Evolutionary conservation across 2,797 vertebrate genomes (phyloP).

Genomic region (Acomys russatus): DNA sequence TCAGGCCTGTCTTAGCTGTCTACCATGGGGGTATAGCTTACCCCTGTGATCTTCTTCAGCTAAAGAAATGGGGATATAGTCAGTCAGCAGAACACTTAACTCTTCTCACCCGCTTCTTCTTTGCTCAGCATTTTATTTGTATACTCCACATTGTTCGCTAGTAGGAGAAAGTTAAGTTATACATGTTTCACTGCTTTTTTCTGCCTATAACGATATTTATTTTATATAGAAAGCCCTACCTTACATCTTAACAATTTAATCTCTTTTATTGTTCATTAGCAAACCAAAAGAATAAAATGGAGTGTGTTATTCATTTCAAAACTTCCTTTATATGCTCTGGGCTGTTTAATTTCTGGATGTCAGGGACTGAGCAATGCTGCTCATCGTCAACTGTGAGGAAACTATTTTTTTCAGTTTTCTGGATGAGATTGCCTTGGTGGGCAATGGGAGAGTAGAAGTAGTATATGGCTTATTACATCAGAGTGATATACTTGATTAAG

Average conservation of each 20-base stretch:
- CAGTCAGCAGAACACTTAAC: background rate
- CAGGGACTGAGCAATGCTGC: background rate
- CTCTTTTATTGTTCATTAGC: background rate
- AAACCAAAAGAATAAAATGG: background rate
- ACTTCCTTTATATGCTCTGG: background rate
- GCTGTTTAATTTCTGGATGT: background rate
- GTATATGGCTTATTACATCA: background rate
- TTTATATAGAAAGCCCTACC: background rate
- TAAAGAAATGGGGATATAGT: background rate
- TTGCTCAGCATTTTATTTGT: background rate
- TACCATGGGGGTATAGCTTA: no score
- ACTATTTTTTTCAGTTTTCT: background rate
- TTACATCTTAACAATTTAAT: conserved; percentile 2
- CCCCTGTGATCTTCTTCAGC: background rate
- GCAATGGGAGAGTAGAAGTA: background rate
- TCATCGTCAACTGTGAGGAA: background rate
- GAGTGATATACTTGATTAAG: background rate
- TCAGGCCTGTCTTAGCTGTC: background rate
- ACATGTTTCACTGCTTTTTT: background rate
- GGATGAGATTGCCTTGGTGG: background rate
- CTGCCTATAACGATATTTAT: background rate
- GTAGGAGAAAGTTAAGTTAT: background rate
- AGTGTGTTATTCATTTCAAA: background rate
- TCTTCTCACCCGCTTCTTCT: background rate
- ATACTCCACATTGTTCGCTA: background rate